Base-by-base conservation (phyloP, 2,888 invertebrate species). In the Brenthis daphne region DNA sequence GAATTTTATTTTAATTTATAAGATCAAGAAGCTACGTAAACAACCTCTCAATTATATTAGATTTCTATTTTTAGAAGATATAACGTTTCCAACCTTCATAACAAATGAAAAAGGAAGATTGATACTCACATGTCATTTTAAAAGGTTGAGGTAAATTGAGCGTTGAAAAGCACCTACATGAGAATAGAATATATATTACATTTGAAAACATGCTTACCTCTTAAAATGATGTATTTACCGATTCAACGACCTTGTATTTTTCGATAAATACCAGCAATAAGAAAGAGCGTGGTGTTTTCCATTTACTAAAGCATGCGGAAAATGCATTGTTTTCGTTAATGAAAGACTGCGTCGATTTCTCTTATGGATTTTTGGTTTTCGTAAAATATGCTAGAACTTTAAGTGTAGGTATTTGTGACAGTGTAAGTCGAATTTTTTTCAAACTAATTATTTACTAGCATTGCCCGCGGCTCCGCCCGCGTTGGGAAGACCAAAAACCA, bases 81-180 rank as follows among this genome's bases (percentile, higher is more conserved):
- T 37, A 37, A 37, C 6, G 37, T 37, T 37, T 37, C 37, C 37
- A 37, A 8, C 37, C 37, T 37, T 37, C 37, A 37, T 37, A 37
- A 37, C 37, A 37, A 6, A 43, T 43, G 11, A 11, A 81, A 80
- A 80, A 77, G 79, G 77, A 73, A 71, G 78, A 77, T 81, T 83
- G 61, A 68, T 83, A 79, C 74, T 75, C 71, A 64, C 57, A 73
- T 75, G 70, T 72, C 77, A 76, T 71, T 71, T 67, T 56, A 60
- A 73, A 67, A 14, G 71, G 66, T 69, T 66, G 56, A 16, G 50
- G 60, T n/a, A 57, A 61, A 61, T 70, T 48, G 54, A 60, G 60
- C 51, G 60, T 13, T 56, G 50, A 51, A 53, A 58, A 65, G 55
- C 24, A 55, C 24, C 37, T 43, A 43, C 11, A 43, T 43, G 11